phyloP scores from a whole-genome alignment of 2,888 invertebrate genomes.

The Zelleria hepariella region DNA sequence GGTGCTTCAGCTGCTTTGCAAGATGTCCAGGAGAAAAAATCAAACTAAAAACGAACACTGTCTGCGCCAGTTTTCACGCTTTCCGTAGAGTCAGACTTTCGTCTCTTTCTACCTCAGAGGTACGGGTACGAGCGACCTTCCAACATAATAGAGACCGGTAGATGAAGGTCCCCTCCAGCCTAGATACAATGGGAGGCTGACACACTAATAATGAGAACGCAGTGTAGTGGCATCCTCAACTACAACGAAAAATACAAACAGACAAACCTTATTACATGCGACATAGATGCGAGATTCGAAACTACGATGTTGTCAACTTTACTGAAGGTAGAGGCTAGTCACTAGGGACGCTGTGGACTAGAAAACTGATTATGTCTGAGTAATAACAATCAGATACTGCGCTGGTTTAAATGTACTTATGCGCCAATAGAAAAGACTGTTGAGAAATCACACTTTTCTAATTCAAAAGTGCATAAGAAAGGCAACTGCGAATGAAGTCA shows the following conservation, averaged over 20 bases:
- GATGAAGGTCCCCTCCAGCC: constrained; percentile 30
- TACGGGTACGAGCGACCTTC: constrained; percentile 26
- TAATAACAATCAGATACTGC: background rate
- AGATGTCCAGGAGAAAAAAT: no score
- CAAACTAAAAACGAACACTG: no score
- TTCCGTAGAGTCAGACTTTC: constrained; percentile 12
- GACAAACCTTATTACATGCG: background rate
- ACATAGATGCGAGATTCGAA: background rate
- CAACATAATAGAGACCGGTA: constrained; percentile 33
- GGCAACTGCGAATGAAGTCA: background rate
- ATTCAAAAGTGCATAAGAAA: no score
- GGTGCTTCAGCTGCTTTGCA: no score
- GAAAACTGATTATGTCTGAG: background rate
- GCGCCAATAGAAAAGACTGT: no score
- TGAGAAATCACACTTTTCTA: no score
- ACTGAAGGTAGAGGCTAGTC: background rate
- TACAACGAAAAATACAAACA: background rate
- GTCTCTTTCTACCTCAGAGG: constrained; percentile 2
- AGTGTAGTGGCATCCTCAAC: background rate
- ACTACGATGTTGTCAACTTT: background rate
- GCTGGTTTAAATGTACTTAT: background rate
- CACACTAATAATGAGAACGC: background rate
- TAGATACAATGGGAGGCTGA: background rate
- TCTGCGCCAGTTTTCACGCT: background rate
- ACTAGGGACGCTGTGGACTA: background rate